Percentiles rank a stretch among this genome's conserved stretches.
Conservation (phyloP, 2,113 vertebrate species). For the Cochlearius cochlearius region DNA sequence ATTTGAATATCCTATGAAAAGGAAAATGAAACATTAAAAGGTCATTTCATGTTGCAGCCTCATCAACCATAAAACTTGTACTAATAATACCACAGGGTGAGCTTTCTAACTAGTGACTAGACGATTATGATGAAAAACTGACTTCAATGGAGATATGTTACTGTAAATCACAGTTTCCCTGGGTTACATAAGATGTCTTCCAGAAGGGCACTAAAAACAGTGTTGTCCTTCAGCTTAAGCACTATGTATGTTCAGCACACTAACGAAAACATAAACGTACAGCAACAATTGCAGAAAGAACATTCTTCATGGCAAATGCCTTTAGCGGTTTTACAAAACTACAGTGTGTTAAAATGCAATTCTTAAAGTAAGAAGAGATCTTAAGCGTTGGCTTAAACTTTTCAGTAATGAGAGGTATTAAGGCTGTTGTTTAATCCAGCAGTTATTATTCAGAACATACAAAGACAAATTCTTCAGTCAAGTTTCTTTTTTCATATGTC, state of each 20-base stretch:
- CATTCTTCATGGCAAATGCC: not conserved
- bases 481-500: not conserved
- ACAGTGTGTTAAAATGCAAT: not conserved
- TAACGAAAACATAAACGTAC: not conserved
- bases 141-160: not conserved
- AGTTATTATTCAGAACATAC: not conserved
- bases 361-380: not conserved
- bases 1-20: slow-evolving; percentile 64
- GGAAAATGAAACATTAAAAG: slow-evolving; percentile 33
- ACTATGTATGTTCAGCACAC: not conserved
- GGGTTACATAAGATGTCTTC: not conserved
- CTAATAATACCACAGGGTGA: not conserved
- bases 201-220: not conserved
- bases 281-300: not conserved
- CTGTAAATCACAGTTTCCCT: not conserved
- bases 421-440: not conserved
- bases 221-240: not conserved
- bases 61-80: not conserved
- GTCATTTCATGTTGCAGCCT: not conserved
- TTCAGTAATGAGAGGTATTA: not conserved
- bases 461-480: not conserved
- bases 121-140: not conserved
- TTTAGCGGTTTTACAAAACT: not conserved
- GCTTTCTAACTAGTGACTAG: not conserved
- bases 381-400: not conserved